Percentiles rank a stretch among this genome's conserved stretches.
phyloP scores from a whole-genome alignment of 2,797 vertebrate species.

The Schizothorax lantsangensis region DNA sequence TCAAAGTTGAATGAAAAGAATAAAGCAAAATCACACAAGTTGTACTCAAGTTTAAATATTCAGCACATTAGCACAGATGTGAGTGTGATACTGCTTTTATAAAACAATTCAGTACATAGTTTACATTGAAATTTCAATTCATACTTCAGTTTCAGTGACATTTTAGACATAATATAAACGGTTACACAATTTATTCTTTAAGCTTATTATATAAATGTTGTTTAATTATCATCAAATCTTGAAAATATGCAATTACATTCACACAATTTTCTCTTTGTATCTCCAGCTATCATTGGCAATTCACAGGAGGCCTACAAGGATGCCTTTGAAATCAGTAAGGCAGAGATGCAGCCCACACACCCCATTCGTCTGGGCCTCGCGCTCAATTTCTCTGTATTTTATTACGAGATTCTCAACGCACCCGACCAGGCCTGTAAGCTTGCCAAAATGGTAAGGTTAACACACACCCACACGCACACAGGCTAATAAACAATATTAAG shows the following conservation, averaged over 20 bases:
- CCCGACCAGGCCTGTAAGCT: slow-evolving; percentile 90
- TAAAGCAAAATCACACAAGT: not conserved
- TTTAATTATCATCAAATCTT: not conserved
- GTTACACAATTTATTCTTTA: not conserved
- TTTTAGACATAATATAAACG: not conserved
- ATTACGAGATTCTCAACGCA: slow-evolving; percentile 94
- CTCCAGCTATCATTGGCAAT: slow-evolving; percentile 81
- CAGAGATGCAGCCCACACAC: slow-evolving; percentile 91
- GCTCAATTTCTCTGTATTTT: slow-evolving; percentile 97
- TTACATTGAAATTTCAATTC: not conserved
- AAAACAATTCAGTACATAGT: not conserved
- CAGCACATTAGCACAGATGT: not conserved
- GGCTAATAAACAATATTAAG: not conserved
- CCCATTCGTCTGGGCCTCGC: slow-evolving; percentile 97
- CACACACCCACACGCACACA: not conserved
- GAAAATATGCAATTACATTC: not conserved
- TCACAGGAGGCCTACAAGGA: slow-evolving; percentile 89
- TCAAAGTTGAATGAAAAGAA: not conserved
- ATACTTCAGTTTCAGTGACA: not conserved
- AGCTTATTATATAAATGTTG: not conserved
- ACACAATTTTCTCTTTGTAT: not conserved
- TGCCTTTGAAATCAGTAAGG: slow-evolving; percentile 89
- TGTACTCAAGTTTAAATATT: not conserved
- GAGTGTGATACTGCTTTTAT: not conserved
- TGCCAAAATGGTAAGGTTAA: slow-evolving; percentile 86